These are phyloP conservation scores for Acomys russatus DNA, from an alignment of 2,797 vertebrate species.

Conservation along the genomic window DNA sequence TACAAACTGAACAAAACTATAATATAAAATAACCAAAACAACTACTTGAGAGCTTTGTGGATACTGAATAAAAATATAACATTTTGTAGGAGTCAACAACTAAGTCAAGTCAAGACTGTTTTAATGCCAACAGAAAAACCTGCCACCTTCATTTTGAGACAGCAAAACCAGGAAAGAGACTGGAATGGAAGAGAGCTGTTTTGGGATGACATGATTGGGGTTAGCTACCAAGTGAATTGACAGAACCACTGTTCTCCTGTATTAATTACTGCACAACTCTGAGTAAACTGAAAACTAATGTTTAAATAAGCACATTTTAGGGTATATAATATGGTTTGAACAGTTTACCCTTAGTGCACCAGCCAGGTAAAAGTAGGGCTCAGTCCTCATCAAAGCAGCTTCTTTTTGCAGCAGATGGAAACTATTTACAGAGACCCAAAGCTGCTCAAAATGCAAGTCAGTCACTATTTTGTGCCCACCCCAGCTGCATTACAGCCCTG, in stretches of 20 bases:
- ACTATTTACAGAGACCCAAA: neutral
- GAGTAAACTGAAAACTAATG: neutral
- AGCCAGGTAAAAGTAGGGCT: neutral
- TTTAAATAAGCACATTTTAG: neutral
- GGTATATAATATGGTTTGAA: neutral
- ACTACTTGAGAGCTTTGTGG: neutral
- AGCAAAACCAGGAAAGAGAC: neutral
- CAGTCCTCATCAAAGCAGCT: neutral
- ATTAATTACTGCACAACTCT: neutral
- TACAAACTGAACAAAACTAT: constrained; percentile 54
- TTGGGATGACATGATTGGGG: neutral
- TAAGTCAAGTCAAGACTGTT: constrained; percentile 10
- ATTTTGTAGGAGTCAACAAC: neutral
- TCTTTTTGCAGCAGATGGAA: neutral
- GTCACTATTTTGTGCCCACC: neutral
- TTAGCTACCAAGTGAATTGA: constrained; percentile 10
- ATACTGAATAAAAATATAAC: neutral
- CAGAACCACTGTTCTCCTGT: neutral
- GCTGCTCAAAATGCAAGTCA: neutral
- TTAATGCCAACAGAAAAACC: neutral
- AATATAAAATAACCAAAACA: too few relatives aligned
- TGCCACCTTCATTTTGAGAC: neutral
- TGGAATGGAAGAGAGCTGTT: neutral
- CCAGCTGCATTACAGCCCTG: neutral
- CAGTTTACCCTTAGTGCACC: neutral